Evolutionary conservation across 2,888 invertebrate species (phyloP).

Genomic region (Lutraria lutraria): DNA sequence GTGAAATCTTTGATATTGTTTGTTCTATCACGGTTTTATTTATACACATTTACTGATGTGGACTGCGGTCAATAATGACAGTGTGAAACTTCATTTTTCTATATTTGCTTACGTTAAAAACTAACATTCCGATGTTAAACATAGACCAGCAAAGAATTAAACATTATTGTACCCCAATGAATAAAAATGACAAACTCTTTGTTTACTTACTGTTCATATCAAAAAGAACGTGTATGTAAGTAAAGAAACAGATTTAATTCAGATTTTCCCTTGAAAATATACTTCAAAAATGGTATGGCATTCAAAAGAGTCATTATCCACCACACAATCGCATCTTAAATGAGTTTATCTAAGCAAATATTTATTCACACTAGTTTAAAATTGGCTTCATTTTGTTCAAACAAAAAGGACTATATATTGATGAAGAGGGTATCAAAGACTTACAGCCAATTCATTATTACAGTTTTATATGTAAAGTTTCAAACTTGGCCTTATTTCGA

Average conservation of each 20-base stretch:
- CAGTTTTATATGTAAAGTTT: neutral
- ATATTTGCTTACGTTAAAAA: conserved; percentile 10
- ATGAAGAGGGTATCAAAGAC: neutral
- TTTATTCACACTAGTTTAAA: conserved; percentile 30
- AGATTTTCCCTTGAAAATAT: conserved; percentile 26
- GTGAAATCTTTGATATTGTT: neutral
- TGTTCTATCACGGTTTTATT: neutral
- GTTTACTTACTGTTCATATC: neutral
- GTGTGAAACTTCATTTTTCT: neutral
- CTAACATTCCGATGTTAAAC: neutral
- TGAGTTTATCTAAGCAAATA: conserved; percentile 37
- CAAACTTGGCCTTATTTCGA: neutral
- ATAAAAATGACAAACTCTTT: neutral
- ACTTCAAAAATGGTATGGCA: conserved; percentile 22
- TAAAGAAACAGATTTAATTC: conserved; percentile 20
- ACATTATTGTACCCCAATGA: conserved; percentile 8
- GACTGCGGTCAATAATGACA: neutral
- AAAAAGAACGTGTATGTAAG: neutral
- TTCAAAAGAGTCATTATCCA: conserved; percentile 5
- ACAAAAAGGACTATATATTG: conserved; percentile 3
- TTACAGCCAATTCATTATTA: neutral
- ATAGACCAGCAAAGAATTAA: conserved; percentile 18
- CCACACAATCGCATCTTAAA: conserved; percentile 22
- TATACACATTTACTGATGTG: neutral
- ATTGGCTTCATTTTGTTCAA: conserved; percentile 18